These are phyloP conservation scores for Scolanthus callimorphus DNA, from an alignment of 92 coral and sea anemone species.

Conservation along the genomic window DNA sequence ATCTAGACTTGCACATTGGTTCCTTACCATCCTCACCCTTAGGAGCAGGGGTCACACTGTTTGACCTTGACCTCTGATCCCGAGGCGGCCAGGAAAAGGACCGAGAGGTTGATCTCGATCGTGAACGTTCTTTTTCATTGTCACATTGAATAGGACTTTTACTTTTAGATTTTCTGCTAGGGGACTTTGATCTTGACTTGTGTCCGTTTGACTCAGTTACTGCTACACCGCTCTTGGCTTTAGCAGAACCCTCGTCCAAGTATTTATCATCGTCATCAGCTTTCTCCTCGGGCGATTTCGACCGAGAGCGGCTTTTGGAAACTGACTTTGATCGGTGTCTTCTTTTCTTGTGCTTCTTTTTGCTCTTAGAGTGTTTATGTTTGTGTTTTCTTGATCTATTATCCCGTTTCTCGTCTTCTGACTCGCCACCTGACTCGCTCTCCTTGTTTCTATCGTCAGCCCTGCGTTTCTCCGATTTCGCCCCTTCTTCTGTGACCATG, in stretches of 20 bases:
- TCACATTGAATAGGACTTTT: too few species aligned
- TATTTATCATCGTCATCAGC: too few species aligned
- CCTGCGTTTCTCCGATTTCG: too few species aligned
- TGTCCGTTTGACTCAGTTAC: neutral
- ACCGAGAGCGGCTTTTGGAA: constrained; percentile 26
- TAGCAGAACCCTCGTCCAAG: too few species aligned
- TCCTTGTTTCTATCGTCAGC: too few species aligned
- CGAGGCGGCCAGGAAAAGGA: neutral
- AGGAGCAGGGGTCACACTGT: neutral
- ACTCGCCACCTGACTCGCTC: too few species aligned
- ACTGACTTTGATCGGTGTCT: constrained; percentile 50
- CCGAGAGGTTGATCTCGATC: neutral
- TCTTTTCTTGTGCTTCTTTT: constrained; percentile 70
- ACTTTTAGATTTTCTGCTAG: neutral
- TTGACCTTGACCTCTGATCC: constrained; percentile 11
- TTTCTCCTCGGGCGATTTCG: constrained; percentile 18
- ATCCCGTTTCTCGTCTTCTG: constrained; percentile 11
- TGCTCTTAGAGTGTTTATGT: constrained; percentile 65
- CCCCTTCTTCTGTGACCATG: too few species aligned
- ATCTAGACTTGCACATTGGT: too few species aligned
- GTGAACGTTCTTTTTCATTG: too few species aligned
- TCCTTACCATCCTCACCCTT: neutral
- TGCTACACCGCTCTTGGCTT: neutral
- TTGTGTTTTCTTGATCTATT: constrained; percentile 72
- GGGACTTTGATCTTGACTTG: neutral